Evolutionary conservation across 2,888 invertebrate genomes (phyloP), one percentile per base, ranked within the genome.

Genomic region (Aphodius sticticus): DNA sequence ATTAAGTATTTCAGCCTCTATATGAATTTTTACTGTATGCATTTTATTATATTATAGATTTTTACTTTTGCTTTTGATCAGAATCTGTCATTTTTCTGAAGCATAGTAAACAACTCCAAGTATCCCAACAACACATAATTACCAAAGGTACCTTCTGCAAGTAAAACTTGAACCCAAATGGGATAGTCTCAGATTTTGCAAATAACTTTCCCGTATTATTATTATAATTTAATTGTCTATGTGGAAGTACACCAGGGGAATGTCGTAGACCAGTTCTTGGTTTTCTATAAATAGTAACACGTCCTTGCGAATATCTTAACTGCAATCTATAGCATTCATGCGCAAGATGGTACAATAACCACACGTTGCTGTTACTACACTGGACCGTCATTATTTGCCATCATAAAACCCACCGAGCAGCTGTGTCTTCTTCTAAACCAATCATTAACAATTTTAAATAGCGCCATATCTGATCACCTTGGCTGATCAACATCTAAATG

Each of bases 211-310:
- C 2, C 53, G 53, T 53, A 53, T 53, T 53, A 53, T 53, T 53
- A 53, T 53, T 53, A 53, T 53, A 53, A 53, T 53, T 53, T 53
- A 53, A 53, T 53, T 53, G 53, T 5, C 53, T 5, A 53, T 53
- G 53, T 53, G 53, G 7, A 53, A 53, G 53, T 53, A 53, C 53
- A 12, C 53, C 53, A 53, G 53, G 53, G 53, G 53, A 7, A 53
- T 53, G 53, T 53, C 53, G 53, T 53, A 53, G 53, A 53, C 53
- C 53, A 53, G 53, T 53, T 53, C 53, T 53, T 53, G 6, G 53
- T 53, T 53, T n/a, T 53, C 53, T 53, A 53, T 53, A 53, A 53
- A 53, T 53, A 53, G 53, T 53, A 53, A 53, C 53, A 53, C 53
- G 53, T 53, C 53, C 53, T 53, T 53, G 53, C 53, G 53, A 53